phyloP scores from a whole-genome alignment of 2,113 vertebrate species.

The Hyla sarda region DNA sequence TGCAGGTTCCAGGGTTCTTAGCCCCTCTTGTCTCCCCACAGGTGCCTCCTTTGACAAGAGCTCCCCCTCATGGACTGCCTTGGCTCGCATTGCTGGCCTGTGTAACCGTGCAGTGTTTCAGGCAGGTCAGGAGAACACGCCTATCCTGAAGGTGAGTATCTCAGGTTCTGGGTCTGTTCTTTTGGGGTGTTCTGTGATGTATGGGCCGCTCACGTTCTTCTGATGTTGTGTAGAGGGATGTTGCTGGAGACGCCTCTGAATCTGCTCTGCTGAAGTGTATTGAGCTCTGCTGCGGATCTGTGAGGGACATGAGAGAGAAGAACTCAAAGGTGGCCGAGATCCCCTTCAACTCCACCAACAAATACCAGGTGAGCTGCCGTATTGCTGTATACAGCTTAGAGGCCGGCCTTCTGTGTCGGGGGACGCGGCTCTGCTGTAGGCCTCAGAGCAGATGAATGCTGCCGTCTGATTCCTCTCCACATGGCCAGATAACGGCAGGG shows the following conservation, averaged over 20 bases:
- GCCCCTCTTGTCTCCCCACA: slow-evolving; percentile 54
- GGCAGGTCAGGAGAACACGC: slow-evolving; percentile 79
- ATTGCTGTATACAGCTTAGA: no score
- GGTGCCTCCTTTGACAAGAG: slow-evolving; percentile 81
- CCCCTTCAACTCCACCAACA: slow-evolving; percentile 85
- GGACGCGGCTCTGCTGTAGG: background rate
- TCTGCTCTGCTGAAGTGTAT: slow-evolving; percentile 82
- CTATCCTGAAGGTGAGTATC: slow-evolving; percentile 77
- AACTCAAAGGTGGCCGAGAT: slow-evolving; percentile 80
- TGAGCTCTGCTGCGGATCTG: slow-evolving; percentile 80
- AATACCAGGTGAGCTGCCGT: slow-evolving; percentile 80
- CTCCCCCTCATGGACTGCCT: slow-evolving; percentile 75
- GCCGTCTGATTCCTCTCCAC: background rate
- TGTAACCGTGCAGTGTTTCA: slow-evolving; percentile 83
- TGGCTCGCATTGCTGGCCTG: slow-evolving; percentile 79
- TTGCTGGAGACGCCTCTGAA: slow-evolving; percentile 80
- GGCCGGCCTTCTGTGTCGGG: no score
- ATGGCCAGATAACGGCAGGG: background rate
- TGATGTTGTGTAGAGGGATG: slow-evolving; percentile 70
- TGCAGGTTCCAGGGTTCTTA: background rate
- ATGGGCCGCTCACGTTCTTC: background rate
- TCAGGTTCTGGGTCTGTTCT: background rate
- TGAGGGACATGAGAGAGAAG: slow-evolving; percentile 78
- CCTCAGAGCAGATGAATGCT: background rate
- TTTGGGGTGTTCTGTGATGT: background rate